These are phyloP conservation scores for Sympetrum striolatum DNA, from an alignment of 2,888 invertebrate species.

Conservation along the genomic window DNA sequence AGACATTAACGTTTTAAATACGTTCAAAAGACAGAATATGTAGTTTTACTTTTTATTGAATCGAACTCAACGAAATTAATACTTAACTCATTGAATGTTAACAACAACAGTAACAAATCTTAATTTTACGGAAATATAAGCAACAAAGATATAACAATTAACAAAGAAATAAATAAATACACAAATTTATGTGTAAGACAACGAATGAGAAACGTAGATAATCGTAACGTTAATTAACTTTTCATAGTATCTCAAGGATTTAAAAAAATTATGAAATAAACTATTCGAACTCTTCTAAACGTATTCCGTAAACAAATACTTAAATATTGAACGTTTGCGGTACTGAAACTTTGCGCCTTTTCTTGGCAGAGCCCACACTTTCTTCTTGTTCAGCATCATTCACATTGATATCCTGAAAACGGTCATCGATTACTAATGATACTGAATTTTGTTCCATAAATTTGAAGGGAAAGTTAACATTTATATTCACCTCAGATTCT, in stretches of 20 bases:
- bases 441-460: not conserved
- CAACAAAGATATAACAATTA: no score
- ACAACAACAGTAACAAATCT: not conserved
- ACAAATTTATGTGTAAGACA: no score
- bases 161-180: no score
- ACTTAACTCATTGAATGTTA: no score
- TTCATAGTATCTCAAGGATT: no score
- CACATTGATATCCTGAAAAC: not conserved
- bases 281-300: no score
- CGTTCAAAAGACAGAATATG: not conserved
- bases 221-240: no score
- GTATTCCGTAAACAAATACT: not conserved
- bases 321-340: not conserved
- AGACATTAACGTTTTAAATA: not conserved
- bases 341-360: not conserved
- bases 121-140: no score
- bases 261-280: no score
- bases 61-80: not conserved
- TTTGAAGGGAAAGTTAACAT: not conserved
- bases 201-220: no score
- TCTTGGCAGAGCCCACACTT: not conserved
- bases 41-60: not conserved
- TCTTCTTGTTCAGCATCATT: not conserved
- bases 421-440: not conserved
- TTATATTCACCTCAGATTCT: not conserved